phyloP scores from a whole-genome alignment of 2,797 vertebrate genomes.

The Danio tinwini region DNA sequence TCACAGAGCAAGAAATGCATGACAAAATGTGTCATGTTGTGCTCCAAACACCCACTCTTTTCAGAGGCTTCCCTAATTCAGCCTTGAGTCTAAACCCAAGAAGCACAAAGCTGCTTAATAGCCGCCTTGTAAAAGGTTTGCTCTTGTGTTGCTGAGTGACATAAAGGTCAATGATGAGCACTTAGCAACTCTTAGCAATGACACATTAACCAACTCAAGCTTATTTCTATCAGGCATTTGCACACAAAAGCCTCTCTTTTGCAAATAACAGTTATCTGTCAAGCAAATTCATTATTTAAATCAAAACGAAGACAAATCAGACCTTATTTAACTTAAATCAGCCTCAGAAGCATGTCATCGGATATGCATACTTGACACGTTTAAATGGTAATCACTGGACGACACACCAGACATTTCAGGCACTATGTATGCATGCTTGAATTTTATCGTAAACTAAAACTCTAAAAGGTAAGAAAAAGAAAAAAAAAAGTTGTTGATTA shows the following conservation, averaged over 20 bases:
- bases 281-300: not conserved
- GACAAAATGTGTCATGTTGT: constrained; percentile 7
- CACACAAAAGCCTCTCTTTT: not conserved
- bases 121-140: constrained; percentile 6
- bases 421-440: not conserved
- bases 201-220: not conserved
- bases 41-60: constrained; percentile 19
- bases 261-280: not conserved
- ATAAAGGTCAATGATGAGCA: constrained; percentile 31
- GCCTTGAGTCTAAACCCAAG: not conserved
- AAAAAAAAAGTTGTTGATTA: not conserved
- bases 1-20: not conserved
- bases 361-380: not conserved
- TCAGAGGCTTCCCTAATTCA: constrained; percentile 2
- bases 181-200: constrained; percentile 10
- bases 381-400: not conserved
- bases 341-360: not conserved
- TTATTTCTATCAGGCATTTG: constrained; percentile 13
- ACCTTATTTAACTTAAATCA: not conserved
- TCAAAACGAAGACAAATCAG: not conserved
- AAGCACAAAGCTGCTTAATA: not conserved
- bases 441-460: not conserved
- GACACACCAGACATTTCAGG: not conserved
- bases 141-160: not conserved
- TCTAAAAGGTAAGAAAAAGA: not conserved